Conservation (phyloP, 1,140 invertebrate genomes). For the Neodiprion lecontei region DNA sequence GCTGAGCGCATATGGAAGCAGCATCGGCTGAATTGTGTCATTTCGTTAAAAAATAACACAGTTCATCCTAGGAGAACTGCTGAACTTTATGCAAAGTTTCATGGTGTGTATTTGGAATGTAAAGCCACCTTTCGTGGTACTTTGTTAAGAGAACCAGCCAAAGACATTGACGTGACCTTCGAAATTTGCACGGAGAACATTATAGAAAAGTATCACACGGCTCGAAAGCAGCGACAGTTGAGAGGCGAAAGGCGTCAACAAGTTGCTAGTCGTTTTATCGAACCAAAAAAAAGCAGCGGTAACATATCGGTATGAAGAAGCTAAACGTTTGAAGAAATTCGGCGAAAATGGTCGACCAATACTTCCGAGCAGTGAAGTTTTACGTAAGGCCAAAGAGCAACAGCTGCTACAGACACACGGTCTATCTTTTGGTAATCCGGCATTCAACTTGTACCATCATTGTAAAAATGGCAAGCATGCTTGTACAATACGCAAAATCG, state of each 20-base stretch:
- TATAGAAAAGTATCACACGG: background rate
- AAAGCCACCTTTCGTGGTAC: constrained; percentile 11
- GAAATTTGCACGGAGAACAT: constrained; percentile 14
- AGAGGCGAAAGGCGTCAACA: background rate
- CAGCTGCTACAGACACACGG: constrained; percentile 11
- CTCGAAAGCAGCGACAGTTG: constrained; percentile 21
- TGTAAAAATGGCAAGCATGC: constrained; percentile 10
- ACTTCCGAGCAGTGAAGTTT: constrained; percentile 10
- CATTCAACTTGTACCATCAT: constrained; percentile 14
- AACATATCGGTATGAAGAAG: constrained; percentile 23
- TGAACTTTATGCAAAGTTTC: background rate
- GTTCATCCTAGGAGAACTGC: constrained; percentile 13
- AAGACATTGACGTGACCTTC: background rate
- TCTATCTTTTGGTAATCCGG: constrained; percentile 15
- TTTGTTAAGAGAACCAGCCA: constrained; percentile 8
- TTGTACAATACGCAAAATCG: constrained; percentile 16
- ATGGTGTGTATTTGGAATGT: constrained; percentile 9
- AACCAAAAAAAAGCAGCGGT: constrained; percentile 16
- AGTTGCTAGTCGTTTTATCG: constrained; percentile 18
- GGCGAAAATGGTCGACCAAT: constrained; percentile 21
- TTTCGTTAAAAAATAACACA: constrained; percentile 23
- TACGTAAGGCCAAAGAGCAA: constrained; percentile 28
- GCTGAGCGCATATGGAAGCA: constrained; percentile 17
- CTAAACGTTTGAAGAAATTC: constrained; percentile 14
- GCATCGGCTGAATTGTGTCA: constrained; percentile 21